A percentile compares a stretch with the other conserved stretches of the same genome.
Evolutionary conservation across 2,797 vertebrate species (phyloP).

Genomic region (Parotocinclus haroldoi): DNA sequence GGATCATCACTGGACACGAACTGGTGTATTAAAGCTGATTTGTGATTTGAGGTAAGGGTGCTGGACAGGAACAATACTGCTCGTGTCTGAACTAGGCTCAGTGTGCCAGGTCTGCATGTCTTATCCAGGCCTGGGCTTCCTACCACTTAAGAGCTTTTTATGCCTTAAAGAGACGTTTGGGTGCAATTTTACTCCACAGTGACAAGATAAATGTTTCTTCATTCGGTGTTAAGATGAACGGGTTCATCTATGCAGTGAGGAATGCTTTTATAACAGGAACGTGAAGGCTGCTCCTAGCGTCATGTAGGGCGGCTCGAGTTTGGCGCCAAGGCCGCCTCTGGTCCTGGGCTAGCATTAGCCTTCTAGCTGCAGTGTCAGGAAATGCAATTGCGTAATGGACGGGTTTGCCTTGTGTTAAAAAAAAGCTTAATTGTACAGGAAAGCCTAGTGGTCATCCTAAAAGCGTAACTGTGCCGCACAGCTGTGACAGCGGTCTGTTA

Average conservation of each 20-base stretch:
- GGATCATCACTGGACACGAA: background rate
- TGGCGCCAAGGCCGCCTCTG: constrained; percentile 67
- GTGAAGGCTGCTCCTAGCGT: constrained; percentile 17
- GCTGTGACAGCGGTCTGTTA: too few relatives aligned
- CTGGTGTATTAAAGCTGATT: background rate
- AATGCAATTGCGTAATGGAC: constrained; percentile 5
- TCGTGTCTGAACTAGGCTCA: constrained; percentile 58
- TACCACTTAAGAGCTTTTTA: background rate
- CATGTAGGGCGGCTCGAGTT: constrained; percentile 56
- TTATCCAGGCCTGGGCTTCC: constrained; percentile 57
- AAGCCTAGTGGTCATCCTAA: background rate
- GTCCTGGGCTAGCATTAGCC: constrained; percentile 26
- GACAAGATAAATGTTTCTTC: background rate
- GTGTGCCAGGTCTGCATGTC: constrained; percentile 58
- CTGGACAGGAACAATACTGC: constrained; percentile 62
- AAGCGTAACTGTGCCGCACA: too few relatives aligned
- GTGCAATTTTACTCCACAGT: background rate
- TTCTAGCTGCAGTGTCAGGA: background rate
- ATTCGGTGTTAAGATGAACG: too few relatives aligned
- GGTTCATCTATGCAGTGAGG: too few relatives aligned
- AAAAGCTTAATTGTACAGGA: background rate
- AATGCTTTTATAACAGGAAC: background rate
- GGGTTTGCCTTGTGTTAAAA: background rate
- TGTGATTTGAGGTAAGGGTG: constrained; percentile 65
- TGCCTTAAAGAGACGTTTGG: background rate